These are phyloP conservation scores for Incurvaria masculella DNA, from an alignment of 2,888 invertebrate species.

Conservation along the genomic window DNA sequence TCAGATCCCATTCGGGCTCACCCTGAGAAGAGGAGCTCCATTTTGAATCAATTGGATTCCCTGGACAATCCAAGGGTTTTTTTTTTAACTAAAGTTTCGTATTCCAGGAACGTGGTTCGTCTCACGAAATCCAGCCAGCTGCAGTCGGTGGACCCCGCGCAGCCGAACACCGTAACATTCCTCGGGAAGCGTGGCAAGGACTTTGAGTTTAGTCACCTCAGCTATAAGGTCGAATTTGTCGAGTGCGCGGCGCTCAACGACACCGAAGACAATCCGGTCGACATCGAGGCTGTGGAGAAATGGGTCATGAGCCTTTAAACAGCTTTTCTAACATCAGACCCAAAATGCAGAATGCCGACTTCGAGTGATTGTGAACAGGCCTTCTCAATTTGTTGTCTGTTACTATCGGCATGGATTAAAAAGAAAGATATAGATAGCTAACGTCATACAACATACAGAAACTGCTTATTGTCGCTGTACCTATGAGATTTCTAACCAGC, in stretches of 20 bases:
- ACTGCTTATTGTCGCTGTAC: no score
- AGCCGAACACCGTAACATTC: slow-evolving; percentile 56
- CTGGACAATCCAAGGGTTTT: slow-evolving; percentile 6
- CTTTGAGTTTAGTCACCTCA: slow-evolving; percentile 78
- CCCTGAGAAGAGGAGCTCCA: slow-evolving; percentile 2
- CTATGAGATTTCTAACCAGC: no score
- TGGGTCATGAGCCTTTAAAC: slow-evolving; percentile 68
- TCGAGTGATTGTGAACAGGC: no score
- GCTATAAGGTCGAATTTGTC: slow-evolving; percentile 65
- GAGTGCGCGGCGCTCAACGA: slow-evolving; percentile 60
- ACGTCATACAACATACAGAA: no score
- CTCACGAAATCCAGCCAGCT: slow-evolving; percentile 81
- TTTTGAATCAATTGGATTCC: slow-evolving; percentile 4
- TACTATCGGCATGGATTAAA: no score
- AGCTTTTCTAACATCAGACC: no score
- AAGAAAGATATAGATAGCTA: no score
- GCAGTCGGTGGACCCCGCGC: slow-evolving; percentile 67
- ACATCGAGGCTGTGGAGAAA: slow-evolving; percentile 62
- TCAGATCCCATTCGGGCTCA: no score
- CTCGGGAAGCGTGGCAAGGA: slow-evolving; percentile 77
- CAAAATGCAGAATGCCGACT: no score
- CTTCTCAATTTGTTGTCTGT: no score
- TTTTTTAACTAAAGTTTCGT: slow-evolving; percentile 8
- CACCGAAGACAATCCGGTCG: slow-evolving; percentile 57
- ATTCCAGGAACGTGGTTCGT: slow-evolving; percentile 77